These are phyloP conservation scores for Polymixis flavicincta DNA, from an alignment of 2,888 invertebrate genomes.

Conservation along the genomic window DNA sequence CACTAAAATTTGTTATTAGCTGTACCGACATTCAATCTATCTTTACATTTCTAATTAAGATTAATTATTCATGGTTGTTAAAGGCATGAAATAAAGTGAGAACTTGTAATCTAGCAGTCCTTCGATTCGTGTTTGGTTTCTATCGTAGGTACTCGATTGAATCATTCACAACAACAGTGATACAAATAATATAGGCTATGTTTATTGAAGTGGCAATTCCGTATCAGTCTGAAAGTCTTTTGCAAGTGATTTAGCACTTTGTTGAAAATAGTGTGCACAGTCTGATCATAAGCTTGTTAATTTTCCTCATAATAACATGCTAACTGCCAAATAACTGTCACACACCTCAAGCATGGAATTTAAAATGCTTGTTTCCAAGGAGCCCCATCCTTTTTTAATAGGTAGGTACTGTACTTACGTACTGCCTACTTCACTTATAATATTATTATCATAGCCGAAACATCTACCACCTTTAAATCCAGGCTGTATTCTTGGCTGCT, in stretches of 20 bases:
- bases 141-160: slow-evolving; percentile 54
- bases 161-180: slow-evolving; percentile 66
- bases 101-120: slow-evolving; percentile 12
- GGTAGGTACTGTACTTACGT: neutral
- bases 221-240: slow-evolving; percentile 42
- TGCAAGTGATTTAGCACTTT: slow-evolving; percentile 35
- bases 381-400: neutral
- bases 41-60: neutral
- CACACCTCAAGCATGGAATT: neutral
- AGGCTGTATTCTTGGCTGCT: neutral
- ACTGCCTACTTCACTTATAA: too few relatives aligned
- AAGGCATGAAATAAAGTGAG: slow-evolving; percentile 8
- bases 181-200: slow-evolving; percentile 56
- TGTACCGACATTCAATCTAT: slow-evolving; percentile 5
- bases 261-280: slow-evolving; percentile 22
- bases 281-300: neutral
- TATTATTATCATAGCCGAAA: neutral
- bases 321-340: neutral
- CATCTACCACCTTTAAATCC: neutral
- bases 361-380: neutral
- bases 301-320: neutral
- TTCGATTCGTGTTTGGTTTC: slow-evolving; percentile 43
- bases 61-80: neutral
- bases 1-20: slow-evolving; percentile 8
- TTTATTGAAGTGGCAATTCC: slow-evolving; percentile 48